Evolutionary conservation across 92 coral and sea anemone genomes (phyloP).

Genomic region (Bergia puertoricense): DNA sequence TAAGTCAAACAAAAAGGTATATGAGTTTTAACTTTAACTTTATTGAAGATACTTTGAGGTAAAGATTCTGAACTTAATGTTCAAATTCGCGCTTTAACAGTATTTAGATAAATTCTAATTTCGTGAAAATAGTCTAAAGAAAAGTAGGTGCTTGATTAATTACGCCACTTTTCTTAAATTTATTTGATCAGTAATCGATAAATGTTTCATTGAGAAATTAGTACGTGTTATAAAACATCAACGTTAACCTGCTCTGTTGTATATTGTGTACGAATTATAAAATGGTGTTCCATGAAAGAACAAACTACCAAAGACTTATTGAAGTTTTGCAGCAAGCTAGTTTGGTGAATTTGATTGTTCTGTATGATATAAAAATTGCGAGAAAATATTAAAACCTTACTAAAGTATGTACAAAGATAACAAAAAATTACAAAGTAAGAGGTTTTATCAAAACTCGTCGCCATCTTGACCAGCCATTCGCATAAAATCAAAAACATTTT

Average conservation of each 20-base stretch:
- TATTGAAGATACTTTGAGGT: no score
- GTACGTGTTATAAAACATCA: conserved; percentile 13
- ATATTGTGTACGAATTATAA: conserved; percentile 11
- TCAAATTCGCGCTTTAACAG: no score
- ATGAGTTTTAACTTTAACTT: no score
- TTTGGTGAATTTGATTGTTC: conserved; percentile 6
- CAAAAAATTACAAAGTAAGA: no score
- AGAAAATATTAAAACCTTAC: conserved; percentile 2
- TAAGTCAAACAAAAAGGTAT: no score
- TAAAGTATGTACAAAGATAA: conserved; percentile 4
- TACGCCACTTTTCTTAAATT: conserved; percentile 6
- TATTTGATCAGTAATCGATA: conserved; percentile 5
- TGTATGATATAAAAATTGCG: conserved; percentile 12
- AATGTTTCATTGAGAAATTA: conserved; percentile 6
- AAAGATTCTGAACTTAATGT: no score
- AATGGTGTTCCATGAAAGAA: conserved; percentile 7
- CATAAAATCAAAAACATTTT: no score
- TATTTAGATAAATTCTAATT: no score
- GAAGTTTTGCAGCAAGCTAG: conserved; percentile 9
- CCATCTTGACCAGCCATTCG: no score
- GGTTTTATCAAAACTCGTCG: no score
- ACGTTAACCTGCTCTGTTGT: conserved; percentile 12
- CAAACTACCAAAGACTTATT: conserved; percentile 13
- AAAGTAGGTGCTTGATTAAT: background rate
- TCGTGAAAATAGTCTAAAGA: no score